Conservation (phyloP, 2,888 invertebrate species). For the Meiosimyza platycephala region DNA sequence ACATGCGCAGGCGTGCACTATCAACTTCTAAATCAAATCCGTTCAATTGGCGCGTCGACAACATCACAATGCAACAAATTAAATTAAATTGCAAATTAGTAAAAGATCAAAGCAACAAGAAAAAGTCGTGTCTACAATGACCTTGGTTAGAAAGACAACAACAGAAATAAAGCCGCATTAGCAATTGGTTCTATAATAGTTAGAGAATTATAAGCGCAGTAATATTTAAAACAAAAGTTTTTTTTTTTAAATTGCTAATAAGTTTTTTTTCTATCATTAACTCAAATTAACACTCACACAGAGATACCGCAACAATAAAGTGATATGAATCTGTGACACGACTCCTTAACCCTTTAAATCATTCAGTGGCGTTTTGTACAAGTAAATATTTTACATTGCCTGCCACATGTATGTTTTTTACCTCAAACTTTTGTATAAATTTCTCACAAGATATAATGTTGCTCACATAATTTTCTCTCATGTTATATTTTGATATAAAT, state of each 20-base stretch:
- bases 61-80: not conserved
- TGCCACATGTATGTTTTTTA: no score
- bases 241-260: slow-evolving; percentile 25
- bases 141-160: slow-evolving; percentile 37
- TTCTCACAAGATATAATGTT: no score
- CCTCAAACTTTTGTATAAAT: no score
- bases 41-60: no score
- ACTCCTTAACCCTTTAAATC: not conserved
- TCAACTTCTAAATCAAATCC: no score
- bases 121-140: slow-evolving; percentile 47
- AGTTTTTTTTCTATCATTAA: slow-evolving; percentile 27
- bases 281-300: slow-evolving; percentile 15
- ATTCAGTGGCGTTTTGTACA: no score
- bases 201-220: slow-evolving; percentile 34
- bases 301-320: not conserved
- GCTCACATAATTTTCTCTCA: no score
- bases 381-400: no score
- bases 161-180: not conserved
- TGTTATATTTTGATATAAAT: no score
- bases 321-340: not conserved
- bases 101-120: slow-evolving; percentile 14
- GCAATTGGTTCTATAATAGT: slow-evolving; percentile 18
- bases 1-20: no score
- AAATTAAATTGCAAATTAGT: not conserved
- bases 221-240: slow-evolving; percentile 58